These are phyloP conservation scores for Scarus forsteni DNA, from an alignment of 2,797 vertebrate species.

Conservation along the genomic window DNA sequence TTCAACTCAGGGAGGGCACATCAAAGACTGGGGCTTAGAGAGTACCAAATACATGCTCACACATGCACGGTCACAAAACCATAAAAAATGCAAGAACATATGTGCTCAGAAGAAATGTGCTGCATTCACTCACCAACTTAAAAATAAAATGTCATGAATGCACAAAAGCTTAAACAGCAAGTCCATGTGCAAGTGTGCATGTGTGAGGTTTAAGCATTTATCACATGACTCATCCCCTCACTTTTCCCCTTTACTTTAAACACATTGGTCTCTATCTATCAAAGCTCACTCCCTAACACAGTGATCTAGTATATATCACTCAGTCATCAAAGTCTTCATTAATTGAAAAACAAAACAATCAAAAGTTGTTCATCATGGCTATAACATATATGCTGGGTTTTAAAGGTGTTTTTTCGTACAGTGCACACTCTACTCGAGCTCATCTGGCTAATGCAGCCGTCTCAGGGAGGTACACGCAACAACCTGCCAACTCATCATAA, in stretches of 20 bases:
- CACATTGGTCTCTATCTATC: conserved; percentile 18
- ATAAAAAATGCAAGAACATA: conserved; percentile 67
- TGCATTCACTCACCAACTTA: background rate
- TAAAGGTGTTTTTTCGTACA: conserved; percentile 1
- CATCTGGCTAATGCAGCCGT: conserved; percentile 37
- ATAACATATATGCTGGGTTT: conserved; percentile 10
- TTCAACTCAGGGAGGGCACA: conserved; percentile 84
- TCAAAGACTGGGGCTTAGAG: conserved; percentile 83
- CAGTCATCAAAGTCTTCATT: background rate
- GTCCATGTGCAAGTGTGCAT: background rate
- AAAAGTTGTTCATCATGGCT: conserved; percentile 3
- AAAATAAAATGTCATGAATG: background rate
- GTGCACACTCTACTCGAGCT: conserved; percentile 27
- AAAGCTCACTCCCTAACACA: conserved; percentile 6
- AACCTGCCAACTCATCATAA: conserved; percentile 64
- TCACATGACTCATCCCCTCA: conserved; percentile 19
- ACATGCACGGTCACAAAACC: conserved; percentile 39
- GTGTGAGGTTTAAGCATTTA: conserved; percentile 15
- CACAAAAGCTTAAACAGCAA: background rate
- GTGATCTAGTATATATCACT: background rate
- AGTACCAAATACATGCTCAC: conserved; percentile 59
- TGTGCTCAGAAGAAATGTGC: conserved; percentile 29
- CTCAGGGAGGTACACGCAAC: conserved; percentile 44
- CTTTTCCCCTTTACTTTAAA: conserved; percentile 14
- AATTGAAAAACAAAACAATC: background rate